Base-by-base conservation (phyloP, 2,888 invertebrate species). In the Dioctria rufipes region DNA sequence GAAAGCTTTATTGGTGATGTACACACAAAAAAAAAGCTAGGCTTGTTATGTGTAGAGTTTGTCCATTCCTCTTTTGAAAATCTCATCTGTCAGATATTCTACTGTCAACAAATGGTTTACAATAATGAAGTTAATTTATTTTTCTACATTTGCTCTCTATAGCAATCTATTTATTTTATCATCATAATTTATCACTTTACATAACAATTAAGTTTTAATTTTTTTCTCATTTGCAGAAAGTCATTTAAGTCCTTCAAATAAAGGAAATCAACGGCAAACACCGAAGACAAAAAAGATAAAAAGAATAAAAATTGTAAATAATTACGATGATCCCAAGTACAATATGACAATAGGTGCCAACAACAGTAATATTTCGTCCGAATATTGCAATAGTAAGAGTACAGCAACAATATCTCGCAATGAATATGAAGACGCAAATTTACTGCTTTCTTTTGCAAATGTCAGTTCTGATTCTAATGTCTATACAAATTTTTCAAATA, bases 311-410 rank as follows among this genome's bases (percentile, higher is more conserved):
- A 83, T 83, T 43, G 81, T 83, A n/a, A 84, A 82, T 61, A 84
- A 81, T 40, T 87, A 88, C 4, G 87, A 87, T 81, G 85, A 79
- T 49, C 71, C 80, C 9, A 73, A 73, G 58, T 71, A 79, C 46
- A 25, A 25, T 25, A 25, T 25, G 25, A 25, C 25, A 25, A 39
- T 37, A n/a, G 46, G 42, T 40, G 71, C n/a, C 40, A 61, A 9
- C 40, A 88, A 88, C 77, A 88, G 88, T 80, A 88, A 88, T 81
- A 87, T 87, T 5, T 87, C 87, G 6, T 81, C 3, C 85, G 86
- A 79, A 40, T 78, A 75, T 11, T 67, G 37, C 42, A 66, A 39
- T 39, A 42, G 13, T 40, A 65, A 66, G 54, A 79, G 46, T 43
- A 11, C 77, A 5, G 39, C 63, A 42, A 49, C 67, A 43, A 54